Evolutionary conservation across 1,140 invertebrate genomes (phyloP).

Genomic region (Drosophila biarmipes): DNA sequence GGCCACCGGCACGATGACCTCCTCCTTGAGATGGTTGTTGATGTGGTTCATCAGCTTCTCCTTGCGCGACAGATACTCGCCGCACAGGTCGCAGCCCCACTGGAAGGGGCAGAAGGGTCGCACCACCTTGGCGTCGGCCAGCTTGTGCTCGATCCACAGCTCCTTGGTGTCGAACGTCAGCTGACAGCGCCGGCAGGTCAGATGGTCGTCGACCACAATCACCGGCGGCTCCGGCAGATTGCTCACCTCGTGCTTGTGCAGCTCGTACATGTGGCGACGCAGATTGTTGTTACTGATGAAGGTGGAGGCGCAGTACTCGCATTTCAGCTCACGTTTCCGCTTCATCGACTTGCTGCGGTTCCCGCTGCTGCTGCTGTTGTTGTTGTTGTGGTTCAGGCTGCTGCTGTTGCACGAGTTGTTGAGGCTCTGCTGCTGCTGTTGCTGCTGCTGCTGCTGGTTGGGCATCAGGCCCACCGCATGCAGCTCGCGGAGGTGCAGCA

Average conservation of each 20-base stretch:
- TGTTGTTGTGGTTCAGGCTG: constrained; percentile 41
- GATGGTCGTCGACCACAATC: constrained; percentile 65
- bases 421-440: constrained; percentile 25
- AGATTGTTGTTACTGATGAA: constrained; percentile 84
- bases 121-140: constrained; percentile 73
- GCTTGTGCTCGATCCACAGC: constrained; percentile 83
- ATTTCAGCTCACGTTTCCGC: constrained; percentile 80
- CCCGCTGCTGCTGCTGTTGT: constrained; percentile 36
- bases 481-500: constrained; percentile 74
- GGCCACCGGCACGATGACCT: constrained; percentile 73
- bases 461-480: constrained; percentile 84
- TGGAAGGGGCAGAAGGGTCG: constrained; percentile 81
- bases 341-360: constrained; percentile 68
- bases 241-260: constrained; percentile 82
- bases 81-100: constrained; percentile 83
- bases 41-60: constrained; percentile 84
- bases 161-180: constrained; percentile 68
- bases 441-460: constrained; percentile 66
- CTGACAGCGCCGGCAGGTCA: constrained; percentile 71
- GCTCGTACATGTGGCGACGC: constrained; percentile 80
- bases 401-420: constrained; percentile 30
- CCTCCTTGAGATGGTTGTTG: constrained; percentile 78
- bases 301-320: constrained; percentile 82
- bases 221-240: constrained; percentile 71
- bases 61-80: constrained; percentile 81